Conservation (phyloP, 1,140 invertebrate genomes). For the Melitaea cinxia region DNA sequence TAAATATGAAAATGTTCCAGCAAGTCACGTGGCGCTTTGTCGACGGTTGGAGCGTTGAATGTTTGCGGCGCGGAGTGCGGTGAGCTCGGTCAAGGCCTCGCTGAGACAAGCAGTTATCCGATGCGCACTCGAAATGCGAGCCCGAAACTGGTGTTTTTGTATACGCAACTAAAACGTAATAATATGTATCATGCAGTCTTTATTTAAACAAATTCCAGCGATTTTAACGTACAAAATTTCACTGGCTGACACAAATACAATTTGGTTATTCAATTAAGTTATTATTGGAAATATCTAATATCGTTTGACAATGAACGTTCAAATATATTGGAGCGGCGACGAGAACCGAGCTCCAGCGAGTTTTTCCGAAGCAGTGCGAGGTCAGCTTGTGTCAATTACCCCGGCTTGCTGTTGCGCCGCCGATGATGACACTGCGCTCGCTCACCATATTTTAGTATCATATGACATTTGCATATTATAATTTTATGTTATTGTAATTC, state of each 20-base stretch:
- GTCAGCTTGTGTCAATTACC: conserved; percentile 77
- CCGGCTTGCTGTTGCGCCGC: conserved; percentile 46
- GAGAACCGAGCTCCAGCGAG: conserved; percentile 57
- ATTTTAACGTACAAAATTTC: not conserved
- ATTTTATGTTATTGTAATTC: not conserved
- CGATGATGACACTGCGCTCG: conserved; percentile 44
- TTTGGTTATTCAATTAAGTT: not conserved
- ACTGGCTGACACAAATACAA: not conserved
- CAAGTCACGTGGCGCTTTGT: conserved; percentile 51
- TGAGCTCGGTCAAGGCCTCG: conserved; percentile 66
- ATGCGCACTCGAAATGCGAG: conserved; percentile 58
- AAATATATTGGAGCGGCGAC: conserved; percentile 41
- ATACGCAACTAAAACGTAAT: not conserved
- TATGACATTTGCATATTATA: conserved; percentile 2
- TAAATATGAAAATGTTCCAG: conserved; percentile 42
- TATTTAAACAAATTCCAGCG: too few relatives aligned
- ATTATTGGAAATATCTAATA: not conserved
- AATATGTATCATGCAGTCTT: too few relatives aligned
- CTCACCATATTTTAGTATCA: conserved; percentile 11
- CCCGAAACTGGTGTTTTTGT: conserved; percentile 19
- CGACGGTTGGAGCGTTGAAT: conserved; percentile 28
- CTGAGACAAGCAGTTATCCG: conserved; percentile 49
- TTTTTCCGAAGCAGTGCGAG: conserved; percentile 71
- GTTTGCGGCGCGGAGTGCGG: conserved; percentile 23
- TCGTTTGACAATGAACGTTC: conserved; percentile 12